Evolutionary conservation across 64 coral and sea anemone species (phyloP).

Genomic region (Actinia tenebrosa): DNA sequence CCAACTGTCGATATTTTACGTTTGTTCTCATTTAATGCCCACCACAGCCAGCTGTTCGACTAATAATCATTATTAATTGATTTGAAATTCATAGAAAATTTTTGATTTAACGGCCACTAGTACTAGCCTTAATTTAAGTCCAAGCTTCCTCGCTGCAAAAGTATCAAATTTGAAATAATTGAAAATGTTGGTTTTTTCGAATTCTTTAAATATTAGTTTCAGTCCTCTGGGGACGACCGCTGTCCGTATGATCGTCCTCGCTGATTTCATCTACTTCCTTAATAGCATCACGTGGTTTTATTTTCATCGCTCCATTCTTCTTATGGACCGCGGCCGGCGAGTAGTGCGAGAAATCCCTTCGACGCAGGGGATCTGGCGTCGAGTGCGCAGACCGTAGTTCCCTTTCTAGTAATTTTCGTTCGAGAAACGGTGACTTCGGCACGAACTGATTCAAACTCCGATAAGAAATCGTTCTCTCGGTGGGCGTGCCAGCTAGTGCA

Average conservation of each 20-base stretch:
- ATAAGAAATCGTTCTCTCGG: slow-evolving; percentile 15
- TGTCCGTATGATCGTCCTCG: background rate
- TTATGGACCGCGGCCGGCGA: slow-evolving; percentile 2
- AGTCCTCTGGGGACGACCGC: background rate
- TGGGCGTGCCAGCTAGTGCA: background rate
- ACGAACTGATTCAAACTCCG: slow-evolving; percentile 42
- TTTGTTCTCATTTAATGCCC: background rate
- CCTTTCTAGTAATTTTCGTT: slow-evolving; percentile 8
- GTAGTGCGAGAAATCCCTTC: background rate
- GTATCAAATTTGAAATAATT: background rate
- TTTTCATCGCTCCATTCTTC: slow-evolving; percentile 59
- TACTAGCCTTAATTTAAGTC: background rate
- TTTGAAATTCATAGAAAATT: background rate
- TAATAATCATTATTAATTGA: background rate
- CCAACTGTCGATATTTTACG: background rate
- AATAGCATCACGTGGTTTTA: slow-evolving; percentile 11
- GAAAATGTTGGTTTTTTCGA: background rate
- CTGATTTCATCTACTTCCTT: slow-evolving; percentile 37
- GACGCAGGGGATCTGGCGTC: background rate
- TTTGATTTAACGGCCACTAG: background rate
- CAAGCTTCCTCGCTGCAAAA: background rate
- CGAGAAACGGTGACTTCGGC: slow-evolving; percentile 38
- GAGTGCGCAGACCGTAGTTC: slow-evolving; percentile 5
- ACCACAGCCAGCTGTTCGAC: background rate
- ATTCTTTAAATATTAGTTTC: background rate